These are phyloP conservation scores for Podarcis siculus DNA, from an alignment of 2,797 vertebrate genomes.

Conservation along the genomic window DNA sequence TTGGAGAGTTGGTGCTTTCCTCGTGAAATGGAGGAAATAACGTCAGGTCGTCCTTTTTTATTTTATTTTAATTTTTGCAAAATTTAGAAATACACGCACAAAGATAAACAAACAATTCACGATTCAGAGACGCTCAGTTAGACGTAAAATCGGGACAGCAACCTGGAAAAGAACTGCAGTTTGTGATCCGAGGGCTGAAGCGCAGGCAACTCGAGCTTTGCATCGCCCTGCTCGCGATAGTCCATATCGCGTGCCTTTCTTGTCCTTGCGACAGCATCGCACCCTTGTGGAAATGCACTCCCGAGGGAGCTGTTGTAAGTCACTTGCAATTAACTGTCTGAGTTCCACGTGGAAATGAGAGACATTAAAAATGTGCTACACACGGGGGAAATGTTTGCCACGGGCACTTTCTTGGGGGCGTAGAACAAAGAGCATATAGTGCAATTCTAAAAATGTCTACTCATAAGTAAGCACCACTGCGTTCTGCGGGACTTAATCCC, in stretches of 20 bases:
- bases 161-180: no score
- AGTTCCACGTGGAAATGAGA: constrained; percentile 7
- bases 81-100: no score
- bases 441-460: neutral
- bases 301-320: neutral
- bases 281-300: accelerated
- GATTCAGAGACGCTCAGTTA: neutral
- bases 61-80: neutral
- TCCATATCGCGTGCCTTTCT: accelerated
- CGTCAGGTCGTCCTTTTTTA: no score
- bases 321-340: accelerated
- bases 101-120: neutral
- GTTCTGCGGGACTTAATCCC: no score
- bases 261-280: neutral
- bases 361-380: neutral
- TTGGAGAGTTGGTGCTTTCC: neutral
- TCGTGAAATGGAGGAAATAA: neutral
- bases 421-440: neutral
- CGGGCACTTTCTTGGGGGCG: constrained; percentile 10
- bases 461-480: no score
- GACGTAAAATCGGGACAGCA: neutral
- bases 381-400: no score
- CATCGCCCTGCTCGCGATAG: accelerated
- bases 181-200: neutral
- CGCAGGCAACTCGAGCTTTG: neutral